A percentile compares a stretch with the other conserved stretches of the same genome.
Conservation (phyloP, 2,113 vertebrate species). For the Euleptes europaea region DNA sequence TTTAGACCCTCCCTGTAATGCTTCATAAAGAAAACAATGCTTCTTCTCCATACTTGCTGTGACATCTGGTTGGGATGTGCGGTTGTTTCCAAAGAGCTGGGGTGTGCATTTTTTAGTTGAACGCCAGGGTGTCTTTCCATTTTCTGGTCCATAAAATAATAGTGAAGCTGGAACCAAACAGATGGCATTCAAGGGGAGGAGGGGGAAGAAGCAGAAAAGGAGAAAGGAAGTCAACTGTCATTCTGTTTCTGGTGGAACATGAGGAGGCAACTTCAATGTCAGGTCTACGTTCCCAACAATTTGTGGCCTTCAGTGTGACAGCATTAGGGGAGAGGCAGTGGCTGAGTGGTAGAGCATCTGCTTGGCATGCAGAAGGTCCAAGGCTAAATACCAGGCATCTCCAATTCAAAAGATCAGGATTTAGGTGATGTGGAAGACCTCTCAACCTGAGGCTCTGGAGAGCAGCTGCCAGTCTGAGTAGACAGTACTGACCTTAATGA, state of each 20-base stretch:
- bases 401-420: no score
- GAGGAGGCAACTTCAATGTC: not conserved
- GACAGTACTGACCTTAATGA: no score
- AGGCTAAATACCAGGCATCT: no score
- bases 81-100: not conserved
- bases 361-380: no score
- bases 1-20: not conserved
- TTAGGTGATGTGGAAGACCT: no score
- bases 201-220: not conserved
- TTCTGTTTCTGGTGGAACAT: conserved; percentile 2
- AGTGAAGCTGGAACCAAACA: conserved; percentile 21
- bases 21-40: not conserved
- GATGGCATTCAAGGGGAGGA: not conserved
- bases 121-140: not conserved
- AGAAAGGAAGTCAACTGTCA: not conserved
- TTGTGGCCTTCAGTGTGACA: not conserved
- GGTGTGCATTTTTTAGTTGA: conserved; percentile 10
- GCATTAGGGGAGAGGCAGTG: not conserved
- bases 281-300: not conserved
- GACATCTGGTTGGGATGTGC: conserved; percentile 1
- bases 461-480: no score
- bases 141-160: conserved; percentile 26
- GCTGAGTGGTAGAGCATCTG: no score
- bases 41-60: fast-evolving
- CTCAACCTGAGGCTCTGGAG: no score